These are phyloP conservation scores for Numida meleagris DNA, from an alignment of 2,113 vertebrate genomes.

Conservation along the genomic window DNA sequence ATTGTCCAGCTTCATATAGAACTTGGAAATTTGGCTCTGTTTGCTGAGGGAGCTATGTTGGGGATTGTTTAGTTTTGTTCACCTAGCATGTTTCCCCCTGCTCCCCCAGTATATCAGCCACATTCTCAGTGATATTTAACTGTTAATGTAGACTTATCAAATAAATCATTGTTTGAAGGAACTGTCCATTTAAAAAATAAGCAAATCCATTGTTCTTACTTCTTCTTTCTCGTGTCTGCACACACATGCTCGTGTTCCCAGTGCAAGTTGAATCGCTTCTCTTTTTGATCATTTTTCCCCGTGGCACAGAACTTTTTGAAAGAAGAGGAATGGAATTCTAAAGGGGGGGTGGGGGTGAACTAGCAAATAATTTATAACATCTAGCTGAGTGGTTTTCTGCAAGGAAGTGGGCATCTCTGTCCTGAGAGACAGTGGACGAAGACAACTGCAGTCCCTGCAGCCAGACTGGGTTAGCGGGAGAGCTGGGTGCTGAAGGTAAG, in stretches of 20 bases:
- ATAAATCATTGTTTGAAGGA: neutral
- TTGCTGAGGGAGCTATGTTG: neutral
- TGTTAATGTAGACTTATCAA: neutral
- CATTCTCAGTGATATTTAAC: neutral
- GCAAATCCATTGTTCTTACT: neutral
- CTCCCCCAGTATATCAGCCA: neutral
- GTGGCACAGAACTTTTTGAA: neutral
- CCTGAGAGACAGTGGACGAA: neutral
- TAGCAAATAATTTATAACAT: neutral
- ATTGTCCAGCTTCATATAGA: neutral
- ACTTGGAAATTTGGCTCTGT: neutral
- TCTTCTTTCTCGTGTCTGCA: neutral
- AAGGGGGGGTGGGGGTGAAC: neutral
- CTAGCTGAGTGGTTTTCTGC: neutral
- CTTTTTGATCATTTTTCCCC: neutral
- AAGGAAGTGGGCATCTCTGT: neutral
- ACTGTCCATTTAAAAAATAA: neutral
- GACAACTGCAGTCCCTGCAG: neutral
- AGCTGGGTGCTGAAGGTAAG: neutral
- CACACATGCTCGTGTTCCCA: neutral
- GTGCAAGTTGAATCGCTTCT: neutral
- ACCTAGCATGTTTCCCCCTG: neutral
- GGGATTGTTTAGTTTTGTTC: neutral
- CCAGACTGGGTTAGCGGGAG: accelerated
- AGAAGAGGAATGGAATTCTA: neutral